phyloP scores from a whole-genome alignment of 2,888 invertebrate species.

The Deladenus siricidicola region DNA sequence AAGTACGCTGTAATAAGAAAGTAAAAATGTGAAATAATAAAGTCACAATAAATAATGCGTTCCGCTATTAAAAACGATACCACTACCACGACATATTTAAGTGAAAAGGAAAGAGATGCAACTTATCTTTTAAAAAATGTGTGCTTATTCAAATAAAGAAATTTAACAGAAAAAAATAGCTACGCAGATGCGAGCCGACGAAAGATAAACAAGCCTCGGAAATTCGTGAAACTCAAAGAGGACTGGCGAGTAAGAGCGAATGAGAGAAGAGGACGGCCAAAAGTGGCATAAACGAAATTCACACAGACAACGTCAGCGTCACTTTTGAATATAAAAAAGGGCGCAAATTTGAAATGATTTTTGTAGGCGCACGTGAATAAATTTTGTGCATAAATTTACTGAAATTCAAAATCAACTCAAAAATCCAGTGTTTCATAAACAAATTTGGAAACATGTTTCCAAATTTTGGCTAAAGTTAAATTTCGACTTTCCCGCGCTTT shows the following conservation, averaged over 20 bases:
- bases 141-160: neutral
- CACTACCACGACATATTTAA: neutral
- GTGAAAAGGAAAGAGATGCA: neutral
- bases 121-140: neutral
- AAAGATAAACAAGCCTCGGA: neutral
- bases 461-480: too few species aligned
- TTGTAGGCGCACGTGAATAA: too few species aligned
- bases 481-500: too few species aligned
- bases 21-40: neutral
- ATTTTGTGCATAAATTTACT: too few species aligned
- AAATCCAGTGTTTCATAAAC: too few species aligned
- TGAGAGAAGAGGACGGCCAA: neutral
- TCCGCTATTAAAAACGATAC: neutral
- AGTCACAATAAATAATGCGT: neutral
- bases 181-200: neutral
- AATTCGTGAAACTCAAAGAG: neutral
- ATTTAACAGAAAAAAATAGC: neutral
- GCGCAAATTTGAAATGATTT: neutral
- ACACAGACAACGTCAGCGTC: too few species aligned
- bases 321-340: neutral
- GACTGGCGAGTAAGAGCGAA: neutral
- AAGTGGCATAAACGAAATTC: too few species aligned
- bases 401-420: too few species aligned
- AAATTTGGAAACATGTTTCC: too few species aligned
- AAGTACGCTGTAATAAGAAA: neutral